Base-by-base conservation (phyloP, 2,113 vertebrate species). In the Salvelinus alpinus region DNA sequence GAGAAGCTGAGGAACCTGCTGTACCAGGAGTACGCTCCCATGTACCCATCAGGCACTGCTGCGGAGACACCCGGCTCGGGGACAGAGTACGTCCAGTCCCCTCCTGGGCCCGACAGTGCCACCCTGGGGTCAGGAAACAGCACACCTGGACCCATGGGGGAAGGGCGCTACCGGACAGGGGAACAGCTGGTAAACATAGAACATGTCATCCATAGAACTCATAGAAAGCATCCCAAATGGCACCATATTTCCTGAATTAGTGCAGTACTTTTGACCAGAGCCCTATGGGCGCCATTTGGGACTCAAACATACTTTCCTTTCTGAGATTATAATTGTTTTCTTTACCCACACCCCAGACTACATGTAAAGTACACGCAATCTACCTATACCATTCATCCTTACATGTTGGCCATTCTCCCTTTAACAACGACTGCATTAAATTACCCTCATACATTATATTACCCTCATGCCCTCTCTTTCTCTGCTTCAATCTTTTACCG, bases 1-100 rank as follows among this genome's bases (percentile, higher is more conserved):
- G 98, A 99, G 90, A 99, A 99, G 78, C 84, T 99, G 27, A 94
- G 98, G 73, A 99, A 96, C 67, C 87, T 99, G 71, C 95, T 99
- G 1, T 99, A 99, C 88, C 98, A 99, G 90, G 98, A 99, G 60
- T 97, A 97, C 0, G 92, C 95, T 16, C 96, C 96, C 0, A 95
- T 96, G 79, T 96, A 96, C n/a, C 93, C 95, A 1, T 94, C 95
- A 0, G 95, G 95, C 0, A 94, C 93, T 60, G 90, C 94, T 0
- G 94, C 95, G 0, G 96, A 96, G 75, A 93, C 93, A 0, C 92
- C 91, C 0, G 90, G 91, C n/a, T 94, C 93, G 0, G 92, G 96
- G 22, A 81, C 89, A 0, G 96, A 99, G 78, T 94, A 96, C 47
- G 83, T 93, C 14, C 91, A 93, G 79, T 88, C 94, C 18, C 89